phyloP scores from a whole-genome alignment of 2,888 invertebrate genomes.

The Melanotus villosus region DNA sequence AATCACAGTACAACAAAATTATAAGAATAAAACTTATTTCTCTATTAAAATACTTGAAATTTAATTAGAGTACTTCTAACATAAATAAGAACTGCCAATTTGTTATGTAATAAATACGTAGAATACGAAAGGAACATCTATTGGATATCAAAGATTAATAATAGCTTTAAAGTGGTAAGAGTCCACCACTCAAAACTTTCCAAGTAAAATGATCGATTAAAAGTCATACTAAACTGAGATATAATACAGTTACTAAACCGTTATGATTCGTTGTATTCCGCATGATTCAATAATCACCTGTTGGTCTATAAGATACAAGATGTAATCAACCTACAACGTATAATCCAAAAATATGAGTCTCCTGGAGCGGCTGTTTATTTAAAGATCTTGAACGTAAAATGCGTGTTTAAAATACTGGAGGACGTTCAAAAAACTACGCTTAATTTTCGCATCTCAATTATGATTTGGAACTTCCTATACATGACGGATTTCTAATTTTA shows the following conservation, averaged over 20 bases:
- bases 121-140: neutral
- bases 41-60: no score
- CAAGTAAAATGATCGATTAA: neutral
- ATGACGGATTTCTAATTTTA: no score
- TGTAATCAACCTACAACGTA: neutral
- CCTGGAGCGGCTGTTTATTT: neutral
- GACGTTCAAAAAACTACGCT: neutral
- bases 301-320: neutral
- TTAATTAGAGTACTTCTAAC: no score
- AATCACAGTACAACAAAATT: no score
- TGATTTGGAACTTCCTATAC: no score
- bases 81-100: no score
- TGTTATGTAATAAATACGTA: no score
- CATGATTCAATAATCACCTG: constrained; percentile 16
- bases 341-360: neutral
- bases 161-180: neutral
- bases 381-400: neutral
- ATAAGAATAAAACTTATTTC: no score
- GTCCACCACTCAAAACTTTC: neutral
- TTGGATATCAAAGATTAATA: neutral
- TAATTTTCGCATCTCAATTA: no score
- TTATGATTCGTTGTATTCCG: constrained; percentile 10
- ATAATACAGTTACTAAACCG: constrained; percentile 16
- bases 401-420: no score
- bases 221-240: neutral